Base-by-base conservation (phyloP, 2,113 vertebrate species). In the Helogale parvula region DNA sequence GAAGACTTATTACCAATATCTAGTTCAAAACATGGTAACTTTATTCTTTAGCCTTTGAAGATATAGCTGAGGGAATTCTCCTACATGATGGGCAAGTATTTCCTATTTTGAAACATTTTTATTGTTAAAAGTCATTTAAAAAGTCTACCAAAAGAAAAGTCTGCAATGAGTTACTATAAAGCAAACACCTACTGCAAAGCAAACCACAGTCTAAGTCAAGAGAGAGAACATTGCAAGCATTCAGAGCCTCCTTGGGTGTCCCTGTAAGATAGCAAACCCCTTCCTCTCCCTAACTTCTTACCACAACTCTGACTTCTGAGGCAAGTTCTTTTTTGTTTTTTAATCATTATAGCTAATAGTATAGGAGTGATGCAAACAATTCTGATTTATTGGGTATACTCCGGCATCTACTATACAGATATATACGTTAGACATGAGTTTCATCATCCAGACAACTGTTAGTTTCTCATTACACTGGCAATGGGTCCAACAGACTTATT, bases 391-490 rank as follows among this genome's bases (percentile, higher is more conserved):
- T 89, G 33, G 90, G 65, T 60, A 96, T 7, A 88, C n/a, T 85
- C 80, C 74, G 88, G 63, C 10, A 93, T 35, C 63, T 92, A 63
- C 74, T 45, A 50, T 52, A 31, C 81, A 77, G 38, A 94, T 65
- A 92, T 21, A 86, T 29, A 87, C 35, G 80, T 94, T 60, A 84
- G 54, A 87, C 88, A 93, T 65, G 93, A 76, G 57, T 88, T 60
- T 77, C 35, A 72, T 31, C 82, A 41, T 84, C 47, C 45, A 2
- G 25, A 29, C 41, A 47, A 87, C 63, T n/a, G 52, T 79, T 89
- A 83, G 81, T 89, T 83, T 94, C 90, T 94, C 77, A 91, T 23
- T 57, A 15, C 16, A 86, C 45, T 31, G 65, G 31, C 11, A n/a
- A 80, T 33, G 41, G 31, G 31, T 19, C 27, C 33, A 69, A 84